A percentile compares a stretch with the other conserved stretches of the same genome.
Conservation (phyloP, 2,888 invertebrate genomes). For the Cerastoderma edule region DNA sequence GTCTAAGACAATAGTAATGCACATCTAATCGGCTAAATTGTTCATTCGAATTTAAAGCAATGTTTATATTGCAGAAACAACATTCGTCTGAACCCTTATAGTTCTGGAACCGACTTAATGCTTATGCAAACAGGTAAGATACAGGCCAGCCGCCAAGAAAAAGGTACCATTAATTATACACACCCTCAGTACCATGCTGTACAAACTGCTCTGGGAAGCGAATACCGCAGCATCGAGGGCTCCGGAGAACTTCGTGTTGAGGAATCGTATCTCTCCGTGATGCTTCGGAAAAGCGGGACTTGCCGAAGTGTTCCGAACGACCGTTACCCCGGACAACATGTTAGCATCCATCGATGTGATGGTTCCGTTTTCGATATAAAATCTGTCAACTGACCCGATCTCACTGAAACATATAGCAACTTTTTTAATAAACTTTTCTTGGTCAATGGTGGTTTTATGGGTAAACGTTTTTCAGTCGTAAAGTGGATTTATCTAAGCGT, state of each 20-base stretch:
- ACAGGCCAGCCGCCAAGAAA: too few species aligned
- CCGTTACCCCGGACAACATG: slow-evolving; percentile 36
- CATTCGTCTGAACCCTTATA: background rate
- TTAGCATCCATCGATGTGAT: slow-evolving; percentile 29
- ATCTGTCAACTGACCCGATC: slow-evolving; percentile 37
- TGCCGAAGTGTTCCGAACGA: slow-evolving; percentile 38
- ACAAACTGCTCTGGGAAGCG: slow-evolving; percentile 28
- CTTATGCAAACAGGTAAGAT: too few species aligned
- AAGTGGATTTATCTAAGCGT: too few species aligned
- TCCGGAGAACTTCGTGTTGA: slow-evolving; percentile 35
- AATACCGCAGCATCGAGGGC: slow-evolving; percentile 30
- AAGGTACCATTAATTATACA: slow-evolving; percentile 14
- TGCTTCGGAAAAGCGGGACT: slow-evolving; percentile 43
- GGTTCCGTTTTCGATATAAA: slow-evolving; percentile 49
- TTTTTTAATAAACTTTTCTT: too few species aligned
- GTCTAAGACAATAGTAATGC: too few species aligned
- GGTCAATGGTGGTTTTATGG: too few species aligned
- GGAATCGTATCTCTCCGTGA: slow-evolving; percentile 40
- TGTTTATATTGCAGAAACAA: background rate
- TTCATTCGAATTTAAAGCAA: too few species aligned
- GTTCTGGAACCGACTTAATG: too few species aligned
- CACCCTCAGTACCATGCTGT: slow-evolving; percentile 41
- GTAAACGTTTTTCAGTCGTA: too few species aligned
- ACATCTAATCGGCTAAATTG: too few species aligned
- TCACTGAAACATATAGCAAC: slow-evolving; percentile 29